Conservation (phyloP, 2,797 vertebrate genomes). For the Phyllotis vaccarum region DNA sequence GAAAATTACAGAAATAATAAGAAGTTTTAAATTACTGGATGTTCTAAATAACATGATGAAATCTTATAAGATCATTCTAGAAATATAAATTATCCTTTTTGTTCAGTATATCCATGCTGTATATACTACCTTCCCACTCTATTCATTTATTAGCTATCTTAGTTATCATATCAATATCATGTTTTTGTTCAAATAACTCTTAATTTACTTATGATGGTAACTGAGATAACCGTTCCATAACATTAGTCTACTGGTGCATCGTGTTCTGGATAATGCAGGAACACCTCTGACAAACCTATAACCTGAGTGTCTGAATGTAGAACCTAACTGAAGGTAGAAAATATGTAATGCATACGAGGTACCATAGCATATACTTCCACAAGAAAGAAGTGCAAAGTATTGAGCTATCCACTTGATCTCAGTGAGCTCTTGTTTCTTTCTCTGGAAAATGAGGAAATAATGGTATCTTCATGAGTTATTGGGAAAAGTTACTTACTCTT, state of each 20-base stretch:
- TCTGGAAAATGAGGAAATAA: conserved; percentile 24
- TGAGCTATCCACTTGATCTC: conserved; percentile 28
- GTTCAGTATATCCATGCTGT: neutral
- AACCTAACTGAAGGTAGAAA: neutral
- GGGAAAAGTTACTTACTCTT: conserved; percentile 40
- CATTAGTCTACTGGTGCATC: neutral
- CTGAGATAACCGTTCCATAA: neutral
- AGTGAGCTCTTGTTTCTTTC: conserved; percentile 24
- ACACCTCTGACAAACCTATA: neutral
- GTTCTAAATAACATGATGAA: neutral
- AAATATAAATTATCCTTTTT: neutral
- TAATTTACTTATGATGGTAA: neutral
- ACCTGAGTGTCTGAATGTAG: neutral
- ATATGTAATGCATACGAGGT: neutral
- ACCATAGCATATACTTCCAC: neutral
- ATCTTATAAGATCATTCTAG: neutral
- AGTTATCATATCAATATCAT: neutral
- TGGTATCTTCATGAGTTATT: neutral
- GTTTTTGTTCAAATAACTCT: neutral
- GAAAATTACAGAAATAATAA: conserved; percentile 6
- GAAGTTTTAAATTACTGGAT: neutral
- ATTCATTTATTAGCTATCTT: neutral
- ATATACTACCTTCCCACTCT: neutral
- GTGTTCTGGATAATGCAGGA: conserved; percentile 29
- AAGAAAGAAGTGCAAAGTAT: neutral